A percentile compares a stretch with the other conserved stretches of the same genome.
Conservation (phyloP, 2,888 invertebrate genomes). For the Apotomis capreana region DNA sequence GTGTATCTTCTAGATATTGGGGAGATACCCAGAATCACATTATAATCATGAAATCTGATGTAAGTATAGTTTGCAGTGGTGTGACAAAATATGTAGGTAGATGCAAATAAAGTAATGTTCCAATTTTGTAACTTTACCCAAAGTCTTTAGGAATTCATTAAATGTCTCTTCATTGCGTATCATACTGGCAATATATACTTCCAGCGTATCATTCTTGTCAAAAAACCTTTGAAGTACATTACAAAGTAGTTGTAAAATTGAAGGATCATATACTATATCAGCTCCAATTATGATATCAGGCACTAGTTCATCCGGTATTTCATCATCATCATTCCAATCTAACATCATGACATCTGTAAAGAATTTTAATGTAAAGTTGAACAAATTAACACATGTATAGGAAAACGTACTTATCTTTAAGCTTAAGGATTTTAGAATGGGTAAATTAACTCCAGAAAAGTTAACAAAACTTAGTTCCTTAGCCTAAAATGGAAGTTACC, state of each 20-base stretch:
- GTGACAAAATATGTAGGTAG: too few relatives aligned
- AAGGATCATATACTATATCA: conserved; percentile 76
- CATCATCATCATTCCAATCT: conserved; percentile 66
- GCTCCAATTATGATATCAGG: conserved; percentile 75
- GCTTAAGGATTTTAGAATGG: too few relatives aligned
- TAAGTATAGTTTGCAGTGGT: too few relatives aligned
- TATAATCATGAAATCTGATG: too few relatives aligned
- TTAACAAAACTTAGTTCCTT: too few relatives aligned
- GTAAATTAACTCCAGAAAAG: too few relatives aligned
- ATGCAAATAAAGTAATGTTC: too few relatives aligned
- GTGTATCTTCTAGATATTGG: too few relatives aligned
- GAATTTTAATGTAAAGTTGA: neutral
- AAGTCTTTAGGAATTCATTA: conserved; percentile 77
- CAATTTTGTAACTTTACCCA: conserved; percentile 71
- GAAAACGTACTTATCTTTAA: neutral
- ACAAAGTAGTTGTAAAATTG: conserved; percentile 64
- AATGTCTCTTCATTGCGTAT: conserved; percentile 87
- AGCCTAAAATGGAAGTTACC: too few relatives aligned
- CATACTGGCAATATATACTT: conserved; percentile 68
- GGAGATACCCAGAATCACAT: too few relatives aligned
- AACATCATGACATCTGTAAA: conserved; percentile 63
- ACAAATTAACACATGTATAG: conserved; percentile 4
- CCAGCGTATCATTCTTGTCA: conserved; percentile 58
- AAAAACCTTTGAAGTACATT: conserved; percentile 61
- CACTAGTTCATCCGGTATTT: conserved; percentile 50